Evolutionary conservation across 2,797 vertebrate species (phyloP).

Genomic region (Gallinago nigripennis): DNA sequence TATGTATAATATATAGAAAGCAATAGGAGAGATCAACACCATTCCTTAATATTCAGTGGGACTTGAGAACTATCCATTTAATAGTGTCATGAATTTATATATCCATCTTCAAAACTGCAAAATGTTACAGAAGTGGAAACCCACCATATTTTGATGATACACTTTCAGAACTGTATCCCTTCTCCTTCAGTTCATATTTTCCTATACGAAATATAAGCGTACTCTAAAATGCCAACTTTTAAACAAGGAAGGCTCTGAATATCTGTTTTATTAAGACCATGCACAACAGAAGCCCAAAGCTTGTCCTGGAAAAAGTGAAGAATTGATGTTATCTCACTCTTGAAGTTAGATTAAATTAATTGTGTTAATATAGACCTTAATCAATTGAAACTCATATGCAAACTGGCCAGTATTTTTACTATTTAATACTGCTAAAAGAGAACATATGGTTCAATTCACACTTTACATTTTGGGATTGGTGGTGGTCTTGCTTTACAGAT

Average conservation of each 20-base stretch:
- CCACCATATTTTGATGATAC: not conserved
- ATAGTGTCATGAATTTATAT: not conserved
- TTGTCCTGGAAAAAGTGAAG: not conserved
- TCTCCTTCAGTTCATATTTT: not conserved
- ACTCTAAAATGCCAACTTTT: not conserved
- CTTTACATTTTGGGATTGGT: not conserved
- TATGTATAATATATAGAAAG: not conserved
- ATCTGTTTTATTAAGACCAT: not conserved
- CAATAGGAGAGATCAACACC: not conserved
- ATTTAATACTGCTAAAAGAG: not conserved
- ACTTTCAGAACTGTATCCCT: not conserved
- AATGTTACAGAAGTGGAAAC: not conserved
- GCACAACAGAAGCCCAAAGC: not conserved
- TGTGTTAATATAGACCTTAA: not conserved
- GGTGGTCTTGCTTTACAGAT: not conserved
- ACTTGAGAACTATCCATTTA: slow-evolving; percentile 1
- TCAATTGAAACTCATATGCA: not conserved
- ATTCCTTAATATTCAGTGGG: not conserved
- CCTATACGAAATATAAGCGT: not conserved
- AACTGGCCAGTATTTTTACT: not conserved
- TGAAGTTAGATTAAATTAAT: not conserved
- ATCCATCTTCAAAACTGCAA: not conserved
- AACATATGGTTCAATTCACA: not conserved
- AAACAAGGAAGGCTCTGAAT: not conserved
- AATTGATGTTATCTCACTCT: not conserved